Base-by-base conservation (phyloP, 2,888 invertebrate genomes). In the Rhagium mordax region DNA sequence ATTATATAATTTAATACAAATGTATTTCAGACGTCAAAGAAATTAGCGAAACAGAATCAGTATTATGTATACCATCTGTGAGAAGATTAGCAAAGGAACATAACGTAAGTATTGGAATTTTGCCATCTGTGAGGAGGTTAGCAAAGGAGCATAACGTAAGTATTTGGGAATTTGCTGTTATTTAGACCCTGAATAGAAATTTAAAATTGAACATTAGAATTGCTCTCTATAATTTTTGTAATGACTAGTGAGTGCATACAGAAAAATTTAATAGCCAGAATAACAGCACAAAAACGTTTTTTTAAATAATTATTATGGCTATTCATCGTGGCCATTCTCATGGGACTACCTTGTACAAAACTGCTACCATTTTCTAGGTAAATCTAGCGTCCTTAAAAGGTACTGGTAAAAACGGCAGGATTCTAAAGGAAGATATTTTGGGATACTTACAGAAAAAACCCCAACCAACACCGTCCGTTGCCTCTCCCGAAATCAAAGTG, bases 401-500 rank as follows among this genome's bases (percentile, higher is more conserved):
- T 1, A 95, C 94, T 1, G 99, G 99, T 3, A 96, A 92, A 89
- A 93, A 94, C 83, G 97, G 97, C 0, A 91, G 99, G 79, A 92
- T 99, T 20, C 90, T 99, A 59, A 99, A 99, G 88, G 99, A 99
- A 87, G 99, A 99, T 88, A 90, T 99, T 74, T 87, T 98, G 49
- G 89, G 90, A 67, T 91, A 92, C 85, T 86, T 96, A 70, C 90
- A 91, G 67, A 51, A 68, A 62, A 49, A 70, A 69, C 13, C 47
- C 24, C 15, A 67, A 7, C 57, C 48, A 51, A 64, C 77, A 70
- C 53, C 15, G 13, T n/a, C 16, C 16, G 7, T 47, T 7, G 20
- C 18, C 10, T 6, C 33, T 7, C 3, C 47, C 15, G 29, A 87
- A 81, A 92, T 92, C 80, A 89, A 87, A 85, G 89, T 90, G 0